phyloP scores from a whole-genome alignment of 2,113 vertebrate species.

The Archocentrus centrarchus region DNA sequence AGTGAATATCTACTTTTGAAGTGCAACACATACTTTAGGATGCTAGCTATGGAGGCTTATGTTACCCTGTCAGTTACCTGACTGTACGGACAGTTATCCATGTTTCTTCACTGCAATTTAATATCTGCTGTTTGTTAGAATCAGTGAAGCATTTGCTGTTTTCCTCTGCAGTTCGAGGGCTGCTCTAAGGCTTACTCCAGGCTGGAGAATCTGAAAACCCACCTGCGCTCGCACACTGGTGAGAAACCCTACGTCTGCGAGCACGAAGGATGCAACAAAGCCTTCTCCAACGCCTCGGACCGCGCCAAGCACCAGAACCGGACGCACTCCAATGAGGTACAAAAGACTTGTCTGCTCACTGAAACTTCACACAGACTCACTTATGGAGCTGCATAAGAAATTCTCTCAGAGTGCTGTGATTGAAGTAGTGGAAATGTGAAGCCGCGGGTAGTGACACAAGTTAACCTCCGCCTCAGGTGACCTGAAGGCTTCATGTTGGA shows the following conservation, averaged over 20 bases:
- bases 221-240: conserved; percentile 97
- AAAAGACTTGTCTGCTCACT: neutral
- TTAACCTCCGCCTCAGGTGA: conserved; percentile 1
- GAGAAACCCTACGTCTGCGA: conserved; percentile 98
- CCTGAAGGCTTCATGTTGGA: neutral
- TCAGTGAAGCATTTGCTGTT: neutral
- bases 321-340: conserved; percentile 98
- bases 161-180: conserved; percentile 91
- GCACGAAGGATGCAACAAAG: conserved; percentile 97
- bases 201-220: conserved; percentile 98
- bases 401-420: conserved; percentile 16
- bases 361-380: conserved; percentile 21
- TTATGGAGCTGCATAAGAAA: conserved; percentile 19
- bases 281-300: conserved; percentile 97
- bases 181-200: conserved; percentile 97
- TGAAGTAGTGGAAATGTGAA: conserved; percentile 9
- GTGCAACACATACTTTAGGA: neutral
- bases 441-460: neutral
- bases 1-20: conserved; percentile 3
- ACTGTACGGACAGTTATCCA: neutral
- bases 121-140: neutral
- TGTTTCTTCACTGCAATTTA: neutral
- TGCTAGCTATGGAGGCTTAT: neutral
- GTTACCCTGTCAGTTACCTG: neutral
- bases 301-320: conserved; percentile 99